Evolutionary conservation across 2,888 invertebrate species (phyloP).

Genomic region (Napeogenes inachia): DNA sequence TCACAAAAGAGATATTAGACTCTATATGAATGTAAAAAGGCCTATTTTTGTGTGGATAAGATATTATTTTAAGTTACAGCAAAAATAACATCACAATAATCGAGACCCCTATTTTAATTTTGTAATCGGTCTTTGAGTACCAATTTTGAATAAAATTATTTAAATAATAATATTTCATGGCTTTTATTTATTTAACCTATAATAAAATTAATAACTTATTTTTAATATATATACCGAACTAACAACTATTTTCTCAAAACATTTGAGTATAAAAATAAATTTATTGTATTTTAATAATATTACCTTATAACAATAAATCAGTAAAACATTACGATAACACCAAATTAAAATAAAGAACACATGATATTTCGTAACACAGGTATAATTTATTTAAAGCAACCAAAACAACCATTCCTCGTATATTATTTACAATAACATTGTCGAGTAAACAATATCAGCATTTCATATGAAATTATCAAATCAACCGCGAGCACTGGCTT

Average conservation of each 20-base stretch:
- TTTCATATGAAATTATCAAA: conserved; percentile 25
- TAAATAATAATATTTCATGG: conserved; percentile 45
- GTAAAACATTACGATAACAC: background rate
- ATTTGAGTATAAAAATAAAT: no score
- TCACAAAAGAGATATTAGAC: conserved; percentile 15
- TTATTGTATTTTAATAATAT: background rate
- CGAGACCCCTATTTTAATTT: conserved; percentile 57
- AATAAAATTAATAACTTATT: no score
- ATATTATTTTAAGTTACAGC: conserved; percentile 26
- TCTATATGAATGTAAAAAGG: conserved; percentile 29
- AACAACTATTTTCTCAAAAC: no score
- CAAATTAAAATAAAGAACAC: background rate
- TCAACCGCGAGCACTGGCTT: conserved; percentile 23
- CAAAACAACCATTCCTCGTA: background rate
- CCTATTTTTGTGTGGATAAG: conserved; percentile 49
- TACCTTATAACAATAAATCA: background rate
- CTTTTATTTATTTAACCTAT: conserved; percentile 36
- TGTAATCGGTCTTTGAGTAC: conserved; percentile 68
- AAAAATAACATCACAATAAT: conserved; percentile 38
- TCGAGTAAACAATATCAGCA: conserved; percentile 21
- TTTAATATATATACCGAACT: no score
- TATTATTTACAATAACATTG: conserved; percentile 11
- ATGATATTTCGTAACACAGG: background rate
- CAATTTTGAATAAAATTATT: conserved; percentile 74
- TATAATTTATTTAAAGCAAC: background rate